Percentiles rank a stretch among this genome's conserved stretches.
Evolutionary conservation across 1,140 invertebrate genomes (phyloP).

Genomic region (Aethina tumida): DNA sequence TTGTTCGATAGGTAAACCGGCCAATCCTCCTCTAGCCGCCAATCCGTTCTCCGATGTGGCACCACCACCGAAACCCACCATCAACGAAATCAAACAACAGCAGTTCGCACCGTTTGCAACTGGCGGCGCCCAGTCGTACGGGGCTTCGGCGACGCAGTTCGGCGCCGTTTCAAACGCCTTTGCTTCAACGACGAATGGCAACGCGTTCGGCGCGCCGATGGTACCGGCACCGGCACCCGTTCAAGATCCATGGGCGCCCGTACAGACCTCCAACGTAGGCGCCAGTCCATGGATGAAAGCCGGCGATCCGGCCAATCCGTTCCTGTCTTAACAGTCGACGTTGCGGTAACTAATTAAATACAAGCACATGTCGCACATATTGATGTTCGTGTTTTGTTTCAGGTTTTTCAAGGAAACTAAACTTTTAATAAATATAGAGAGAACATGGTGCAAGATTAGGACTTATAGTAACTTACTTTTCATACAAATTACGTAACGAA

Average conservation of each 20-base stretch:
- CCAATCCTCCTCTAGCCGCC: conserved; percentile 22
- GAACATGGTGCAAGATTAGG: too few species aligned
- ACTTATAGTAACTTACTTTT: too few species aligned
- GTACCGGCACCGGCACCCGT: conserved; percentile 10
- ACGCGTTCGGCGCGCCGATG: conserved; percentile 1
- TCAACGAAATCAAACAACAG: conserved; percentile 45
- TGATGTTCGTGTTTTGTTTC: too few species aligned
- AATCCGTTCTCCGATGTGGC: conserved; percentile 40
- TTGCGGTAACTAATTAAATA: too few species aligned
- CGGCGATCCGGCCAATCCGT: conserved; percentile 33
- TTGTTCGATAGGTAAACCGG: conserved; percentile 25
- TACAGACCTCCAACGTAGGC: conserved; percentile 14
- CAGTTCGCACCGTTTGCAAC: conserved; percentile 36
- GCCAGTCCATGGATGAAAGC: conserved; percentile 29
- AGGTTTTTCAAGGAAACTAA: too few species aligned
- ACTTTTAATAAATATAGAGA: too few species aligned
- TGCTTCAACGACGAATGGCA: too few species aligned
- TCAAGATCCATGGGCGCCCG: conserved; percentile 33
- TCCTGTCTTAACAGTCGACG: conserved; percentile 30
- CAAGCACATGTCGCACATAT: too few species aligned
- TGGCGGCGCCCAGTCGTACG: conserved; percentile 13
- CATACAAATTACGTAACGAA: too few species aligned
- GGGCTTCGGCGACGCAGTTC: conserved; percentile 6
- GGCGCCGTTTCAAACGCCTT: conserved; percentile 2
- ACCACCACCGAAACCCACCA: conserved; percentile 37